These are phyloP conservation scores for Mesochorus sp. DNA, from an alignment of 2,888 invertebrate species.

Conservation along the genomic window DNA sequence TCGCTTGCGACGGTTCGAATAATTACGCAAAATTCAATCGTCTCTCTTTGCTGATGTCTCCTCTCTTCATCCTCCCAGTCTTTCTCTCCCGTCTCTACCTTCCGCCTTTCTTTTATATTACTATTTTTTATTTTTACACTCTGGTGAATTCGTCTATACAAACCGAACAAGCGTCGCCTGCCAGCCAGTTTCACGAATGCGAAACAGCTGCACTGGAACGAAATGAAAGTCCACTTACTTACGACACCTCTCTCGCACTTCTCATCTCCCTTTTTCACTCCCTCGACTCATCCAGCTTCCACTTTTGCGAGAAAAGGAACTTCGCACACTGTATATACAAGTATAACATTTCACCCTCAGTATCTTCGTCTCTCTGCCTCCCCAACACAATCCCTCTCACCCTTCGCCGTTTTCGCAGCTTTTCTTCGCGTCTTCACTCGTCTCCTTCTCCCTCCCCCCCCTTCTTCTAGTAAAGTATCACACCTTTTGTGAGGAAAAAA, in stretches of 20 bases:
- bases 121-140: conserved; percentile 28
- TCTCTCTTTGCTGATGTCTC: conserved; percentile 21
- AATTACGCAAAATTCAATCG: conserved; percentile 61
- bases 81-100: not conserved
- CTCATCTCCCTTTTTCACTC: not conserved
- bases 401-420: not conserved
- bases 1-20: conserved; percentile 52
- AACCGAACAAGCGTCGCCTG: conserved; percentile 26
- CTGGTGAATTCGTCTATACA: conserved; percentile 40
- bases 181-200: conserved; percentile 41
- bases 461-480: conserved; percentile 37
- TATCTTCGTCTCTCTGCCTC: not conserved
- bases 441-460: too few relatives aligned
- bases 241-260: conserved; percentile 32
- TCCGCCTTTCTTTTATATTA: not conserved
- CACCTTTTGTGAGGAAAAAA: conserved; percentile 14
- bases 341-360: conserved; percentile 19
- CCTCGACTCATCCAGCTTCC: not conserved
- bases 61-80: not conserved
- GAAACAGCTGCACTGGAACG: conserved; percentile 55
- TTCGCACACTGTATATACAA: not conserved
- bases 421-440: conserved; percentile 15
- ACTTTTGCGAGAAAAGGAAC: conserved; percentile 5
- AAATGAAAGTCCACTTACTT: conserved; percentile 60
- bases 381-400: not conserved